Conservation (phyloP, 1,140 invertebrate species). For the Bombus confusus region DNA sequence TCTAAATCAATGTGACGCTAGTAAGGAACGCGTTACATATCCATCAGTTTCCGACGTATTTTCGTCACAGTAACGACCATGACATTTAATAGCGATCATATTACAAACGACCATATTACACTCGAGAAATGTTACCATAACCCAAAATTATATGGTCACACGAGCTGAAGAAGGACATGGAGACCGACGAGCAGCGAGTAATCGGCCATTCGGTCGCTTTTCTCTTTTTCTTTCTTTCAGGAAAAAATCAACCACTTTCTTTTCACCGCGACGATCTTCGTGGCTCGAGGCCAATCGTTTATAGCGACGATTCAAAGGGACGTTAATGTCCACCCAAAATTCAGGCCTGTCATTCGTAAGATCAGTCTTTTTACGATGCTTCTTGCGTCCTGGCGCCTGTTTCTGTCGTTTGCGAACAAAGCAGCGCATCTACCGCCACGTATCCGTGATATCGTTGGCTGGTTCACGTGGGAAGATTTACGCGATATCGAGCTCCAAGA, state of each 20-base stretch:
- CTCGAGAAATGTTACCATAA: no score
- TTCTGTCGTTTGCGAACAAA: neutral
- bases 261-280: neutral
- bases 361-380: neutral
- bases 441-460: neutral
- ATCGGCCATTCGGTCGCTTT: slow-evolving; percentile 47
- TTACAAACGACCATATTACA: no score
- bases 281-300: slow-evolving; percentile 5
- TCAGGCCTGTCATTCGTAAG: neutral
- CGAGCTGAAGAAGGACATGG: neutral
- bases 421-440: neutral
- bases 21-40: no score
- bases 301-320: neutral
- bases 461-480: slow-evolving; percentile 1
- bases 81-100: no score
- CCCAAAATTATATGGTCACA: neutral
- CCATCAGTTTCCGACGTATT: no score
- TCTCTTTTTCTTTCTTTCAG: neutral
- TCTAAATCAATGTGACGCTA: no score
- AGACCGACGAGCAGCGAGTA: neutral
- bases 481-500: neutral
- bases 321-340: slow-evolving; percentile 14
- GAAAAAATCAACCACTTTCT: neutral
- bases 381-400: neutral
- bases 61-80: no score